Evolutionary conservation across 1,140 invertebrate species (phyloP), one percentile per base, ranked within the genome.

Genomic region (Hylaeus volcanicus): DNA sequence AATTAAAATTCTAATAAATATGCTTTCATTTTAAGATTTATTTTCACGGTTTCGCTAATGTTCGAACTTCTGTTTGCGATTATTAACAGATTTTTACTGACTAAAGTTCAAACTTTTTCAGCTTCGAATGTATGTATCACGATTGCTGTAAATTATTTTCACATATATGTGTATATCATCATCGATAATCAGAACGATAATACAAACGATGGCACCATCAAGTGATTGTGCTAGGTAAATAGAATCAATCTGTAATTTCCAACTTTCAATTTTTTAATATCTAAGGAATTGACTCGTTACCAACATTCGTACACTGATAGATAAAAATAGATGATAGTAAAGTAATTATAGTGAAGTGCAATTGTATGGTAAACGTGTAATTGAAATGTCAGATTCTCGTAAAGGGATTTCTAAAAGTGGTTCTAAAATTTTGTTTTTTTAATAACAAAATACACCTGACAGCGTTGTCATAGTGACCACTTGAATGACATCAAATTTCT

Each of bases 1-100:
- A 75, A 45, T 53, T 37, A 48, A 37, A 14, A n/a, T 43, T 77
- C 5, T 51, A 60, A 39, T 48, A 69, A 69, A 77, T 39, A 48
- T 14, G n/a, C 60, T 37, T 41, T 74, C 37, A 39, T 15, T 48
- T 43, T 15, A 45, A 37, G 56, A 73, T 73, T 39, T 73, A 37
- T 73, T 61, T 73, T 48, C 26, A 48, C 37, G 37, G 56, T 8
- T 72, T 12, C 5, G 8, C 39, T 70, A 55, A 70, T 41, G 26
- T 0, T 43, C 12, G 11, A 15, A 64, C 5, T 41, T 12, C 61
- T 43, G 41, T 72, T 37, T 14, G n/a, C 26, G 26, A 11, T 43
- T 58, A 12, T 48, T 61, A 37, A 14, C 60, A 26, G 12, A 39
- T 12, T 15, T 63, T 74, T 51, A 61, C 45, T 61, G 15, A 39